Conservation (phyloP, 2,888 invertebrate species). For the Sminthurinus aureus region DNA sequence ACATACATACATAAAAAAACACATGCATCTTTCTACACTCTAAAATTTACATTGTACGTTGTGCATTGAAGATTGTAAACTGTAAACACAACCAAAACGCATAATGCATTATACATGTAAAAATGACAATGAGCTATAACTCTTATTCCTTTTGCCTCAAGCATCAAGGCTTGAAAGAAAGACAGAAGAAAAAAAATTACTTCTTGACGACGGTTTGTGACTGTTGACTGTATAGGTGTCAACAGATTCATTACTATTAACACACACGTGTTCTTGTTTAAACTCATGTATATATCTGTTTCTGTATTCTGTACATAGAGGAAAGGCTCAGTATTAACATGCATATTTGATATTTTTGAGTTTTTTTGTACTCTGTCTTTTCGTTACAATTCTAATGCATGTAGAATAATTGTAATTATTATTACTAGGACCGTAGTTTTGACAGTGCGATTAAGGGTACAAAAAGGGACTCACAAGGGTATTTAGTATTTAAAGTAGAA, state of each 20-base stretch:
- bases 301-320: background rate
- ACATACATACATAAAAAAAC: background rate
- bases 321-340: background rate
- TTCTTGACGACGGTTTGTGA: background rate
- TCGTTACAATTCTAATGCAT: background rate
- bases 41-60: background rate
- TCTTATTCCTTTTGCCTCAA: background rate
- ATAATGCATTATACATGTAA: no score
- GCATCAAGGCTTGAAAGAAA: background rate
- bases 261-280: background rate
- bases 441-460: no score
- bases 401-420: no score
- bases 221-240: background rate
- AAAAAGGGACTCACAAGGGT: no score
- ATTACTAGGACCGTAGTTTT: no score
- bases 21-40: background rate
- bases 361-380: background rate
- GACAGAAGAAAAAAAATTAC: background rate
- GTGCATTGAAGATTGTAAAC: background rate
- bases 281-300: background rate
- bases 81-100: background rate
- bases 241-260: conserved; percentile 5
- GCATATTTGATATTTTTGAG: background rate
- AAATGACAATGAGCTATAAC: background rate
- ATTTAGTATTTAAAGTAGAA: background rate